Evolutionary conservation across 2,113 vertebrate species (phyloP).

Genomic region (Pelecanus crispus): DNA sequence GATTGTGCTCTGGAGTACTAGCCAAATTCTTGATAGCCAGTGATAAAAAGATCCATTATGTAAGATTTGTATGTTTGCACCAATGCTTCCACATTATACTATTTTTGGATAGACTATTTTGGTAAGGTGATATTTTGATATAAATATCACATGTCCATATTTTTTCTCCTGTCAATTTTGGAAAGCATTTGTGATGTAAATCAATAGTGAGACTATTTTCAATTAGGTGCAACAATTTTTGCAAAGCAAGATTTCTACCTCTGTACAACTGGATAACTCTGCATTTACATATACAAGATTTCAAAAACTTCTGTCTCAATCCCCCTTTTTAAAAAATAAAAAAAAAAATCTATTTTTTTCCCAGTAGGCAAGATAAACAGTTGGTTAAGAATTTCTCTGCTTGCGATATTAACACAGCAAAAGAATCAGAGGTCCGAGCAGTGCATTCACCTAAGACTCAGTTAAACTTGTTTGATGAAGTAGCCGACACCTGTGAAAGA

Average conservation of each 20-base stretch:
- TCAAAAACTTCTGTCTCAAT: background rate
- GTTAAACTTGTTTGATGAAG: background rate
- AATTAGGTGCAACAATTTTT: background rate
- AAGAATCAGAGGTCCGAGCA: background rate
- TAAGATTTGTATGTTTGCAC: background rate
- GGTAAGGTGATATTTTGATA: background rate
- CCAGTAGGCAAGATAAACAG: background rate
- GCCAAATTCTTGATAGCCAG: background rate
- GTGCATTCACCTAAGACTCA: fast-evolving
- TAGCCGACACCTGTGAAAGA: background rate
- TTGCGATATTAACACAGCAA: background rate
- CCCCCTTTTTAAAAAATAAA: no score
- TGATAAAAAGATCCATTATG: background rate
- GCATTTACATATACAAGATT: background rate
- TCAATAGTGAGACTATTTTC: background rate
- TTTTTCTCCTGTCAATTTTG: background rate
- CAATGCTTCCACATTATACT: background rate
- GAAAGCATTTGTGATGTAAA: background rate
- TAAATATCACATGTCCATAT: background rate
- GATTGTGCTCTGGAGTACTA: background rate
- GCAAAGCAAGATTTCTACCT: background rate
- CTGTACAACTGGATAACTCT: background rate
- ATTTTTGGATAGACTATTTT: background rate
- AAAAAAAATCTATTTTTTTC: no score
- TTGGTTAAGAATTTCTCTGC: background rate